Evolutionary conservation across 2,888 invertebrate species (phyloP).

Genomic region (Drosophila paracracens): DNA sequence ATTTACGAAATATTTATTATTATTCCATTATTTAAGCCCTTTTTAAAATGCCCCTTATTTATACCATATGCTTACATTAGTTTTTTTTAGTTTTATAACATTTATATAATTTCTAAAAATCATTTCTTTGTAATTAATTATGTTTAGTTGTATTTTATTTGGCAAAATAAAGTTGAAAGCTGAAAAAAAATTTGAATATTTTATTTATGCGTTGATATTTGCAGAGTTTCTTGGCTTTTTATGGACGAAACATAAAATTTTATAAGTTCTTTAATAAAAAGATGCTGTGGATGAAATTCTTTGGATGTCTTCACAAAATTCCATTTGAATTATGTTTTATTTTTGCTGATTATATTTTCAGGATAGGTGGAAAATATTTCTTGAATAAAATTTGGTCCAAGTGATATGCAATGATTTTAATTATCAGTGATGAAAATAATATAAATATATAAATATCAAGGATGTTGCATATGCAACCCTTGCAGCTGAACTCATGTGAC

Average conservation of each 20-base stretch:
- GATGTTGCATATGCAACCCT: slow-evolving; percentile 24
- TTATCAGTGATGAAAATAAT: slow-evolving; percentile 2
- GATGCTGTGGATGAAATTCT: not conserved
- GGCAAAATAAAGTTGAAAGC: slow-evolving; percentile 70
- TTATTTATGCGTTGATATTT: slow-evolving; percentile 1
- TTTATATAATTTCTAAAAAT: slow-evolving; percentile 47
- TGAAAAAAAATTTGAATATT: slow-evolving; percentile 32
- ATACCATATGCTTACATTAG: slow-evolving; percentile 22
- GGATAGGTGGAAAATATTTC: not conserved
- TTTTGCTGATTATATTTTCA: not conserved
- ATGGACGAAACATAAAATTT: not conserved
- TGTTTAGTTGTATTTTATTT: slow-evolving; percentile 45
- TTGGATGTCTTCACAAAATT: not conserved
- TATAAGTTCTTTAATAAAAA: not conserved
- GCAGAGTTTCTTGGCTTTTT: not conserved
- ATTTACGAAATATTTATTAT: slow-evolving; percentile 40
- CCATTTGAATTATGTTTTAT: not conserved
- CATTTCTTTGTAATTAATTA: slow-evolving; percentile 48
- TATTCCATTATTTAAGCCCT: slow-evolving; percentile 32
- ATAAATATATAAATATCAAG: slow-evolving; percentile 33
- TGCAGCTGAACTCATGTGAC: slow-evolving; percentile 22
- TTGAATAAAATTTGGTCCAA: not conserved
- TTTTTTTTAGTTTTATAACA: slow-evolving; percentile 30
- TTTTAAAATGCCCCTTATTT: slow-evolving; percentile 24
- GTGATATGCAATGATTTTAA: not conserved